Conservation (phyloP, 2,888 invertebrate species). For the Pyralis farinalis region DNA sequence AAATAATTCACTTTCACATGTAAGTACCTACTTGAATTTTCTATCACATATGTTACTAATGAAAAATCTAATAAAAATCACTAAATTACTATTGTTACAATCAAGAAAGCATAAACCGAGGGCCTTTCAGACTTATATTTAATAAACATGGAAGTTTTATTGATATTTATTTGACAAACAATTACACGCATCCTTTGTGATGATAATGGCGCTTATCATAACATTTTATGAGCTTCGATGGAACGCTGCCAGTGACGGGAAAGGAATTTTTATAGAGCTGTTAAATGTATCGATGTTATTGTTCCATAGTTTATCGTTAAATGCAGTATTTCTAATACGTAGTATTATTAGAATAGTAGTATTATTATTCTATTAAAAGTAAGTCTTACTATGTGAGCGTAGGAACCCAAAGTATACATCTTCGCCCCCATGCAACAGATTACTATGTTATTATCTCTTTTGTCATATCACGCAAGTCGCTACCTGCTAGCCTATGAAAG, state of each 20-base stretch:
- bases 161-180: slow-evolving; percentile 81
- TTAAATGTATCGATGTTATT: slow-evolving; percentile 17
- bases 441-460: too few relatives aligned
- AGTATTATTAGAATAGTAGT: too few relatives aligned
- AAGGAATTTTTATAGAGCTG: slow-evolving; percentile 21
- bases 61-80: slow-evolving; percentile 19
- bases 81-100: slow-evolving; percentile 44
- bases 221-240: slow-evolving; percentile 63
- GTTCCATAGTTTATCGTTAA: too few relatives aligned
- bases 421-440: too few relatives aligned
- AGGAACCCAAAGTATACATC: too few relatives aligned
- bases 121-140: slow-evolving; percentile 66
- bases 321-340: too few relatives aligned
- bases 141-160: slow-evolving; percentile 77
- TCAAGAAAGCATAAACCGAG: slow-evolving; percentile 46
- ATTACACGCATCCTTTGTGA: slow-evolving; percentile 78
- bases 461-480: too few relatives aligned
- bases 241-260: slow-evolving; percentile 30
- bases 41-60: slow-evolving; percentile 2
- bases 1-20: not conserved
- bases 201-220: slow-evolving; percentile 74
- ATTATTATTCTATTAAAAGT: too few relatives aligned
- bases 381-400: too few relatives aligned
- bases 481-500: too few relatives aligned
- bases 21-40: slow-evolving; percentile 2